Evolutionary conservation across 2,797 vertebrate genomes (phyloP), one percentile per base, ranked within the genome.

Genomic region (Enteromius thamalakanensis): DNA sequence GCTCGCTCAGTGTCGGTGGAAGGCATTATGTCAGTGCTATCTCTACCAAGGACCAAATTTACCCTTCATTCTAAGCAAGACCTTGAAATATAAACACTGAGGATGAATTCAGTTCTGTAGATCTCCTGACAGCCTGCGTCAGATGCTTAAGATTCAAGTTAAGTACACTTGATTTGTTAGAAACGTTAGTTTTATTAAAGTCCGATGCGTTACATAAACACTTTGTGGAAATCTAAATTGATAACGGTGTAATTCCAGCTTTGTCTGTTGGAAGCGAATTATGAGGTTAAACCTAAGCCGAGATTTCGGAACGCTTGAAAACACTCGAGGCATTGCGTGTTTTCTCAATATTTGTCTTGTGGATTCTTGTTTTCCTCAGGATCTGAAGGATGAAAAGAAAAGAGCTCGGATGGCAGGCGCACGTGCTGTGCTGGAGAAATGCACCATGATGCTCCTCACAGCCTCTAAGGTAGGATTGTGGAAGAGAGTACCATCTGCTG

Each of bases 361-460:
- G 64, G 34, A 42, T 53, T 76, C 47, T 68, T 58, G 72, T 40
- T 58, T 40, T 80, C 7, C 49, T 64, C 82, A 99, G 98, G 98
- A 99, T 93, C 93, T 99, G 89, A 99, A 99, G 90, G 98, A 98
- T 87, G 98, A 99, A 90, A 99, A 98, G 94, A 98, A 98, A 92
- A 98, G 98, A 89, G 97, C 98, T 8, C 95, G 95, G 87, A 99
- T 99, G 97, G 98, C 97, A 72, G 97, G 97, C 34, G 96, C 98
- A 64, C 93, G 98, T 85, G 96, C 98, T 1, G 96, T 99, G 86
- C 95, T 99, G 87, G 98, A 99, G 92, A 99, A 99, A 89, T 99
- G 98, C 87, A 99, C 98, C 47, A 99, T 99, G 98, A 99, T 99
- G 97, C 97, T 99, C 62, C 95, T 99, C 82, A 99, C 98, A 67